These are phyloP conservation scores for Coturnix japonica DNA, from an alignment of 2,113 vertebrate genomes.

Conservation along the genomic window DNA sequence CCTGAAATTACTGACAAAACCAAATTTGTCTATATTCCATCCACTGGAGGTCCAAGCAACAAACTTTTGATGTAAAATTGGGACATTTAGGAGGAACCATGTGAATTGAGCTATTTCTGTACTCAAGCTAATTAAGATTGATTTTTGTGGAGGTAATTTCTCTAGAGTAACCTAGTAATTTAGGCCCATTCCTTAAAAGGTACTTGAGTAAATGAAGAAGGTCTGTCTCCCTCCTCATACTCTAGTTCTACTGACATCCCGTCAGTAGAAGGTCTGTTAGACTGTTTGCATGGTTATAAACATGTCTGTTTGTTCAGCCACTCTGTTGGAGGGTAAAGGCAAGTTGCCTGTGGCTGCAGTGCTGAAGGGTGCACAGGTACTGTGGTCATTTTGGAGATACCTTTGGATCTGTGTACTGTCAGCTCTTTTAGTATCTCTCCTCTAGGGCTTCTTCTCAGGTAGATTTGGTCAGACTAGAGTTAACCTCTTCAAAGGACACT, in stretches of 20 bases:
- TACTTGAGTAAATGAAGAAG: fast-evolving
- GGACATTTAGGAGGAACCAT: no score
- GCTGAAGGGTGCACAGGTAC: not conserved
- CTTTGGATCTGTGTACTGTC: not conserved
- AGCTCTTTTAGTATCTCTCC: not conserved
- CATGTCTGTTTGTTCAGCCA: not conserved
- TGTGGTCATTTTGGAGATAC: not conserved
- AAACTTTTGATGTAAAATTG: no score
- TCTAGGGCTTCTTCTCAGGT: not conserved
- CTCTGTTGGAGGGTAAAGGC: not conserved
- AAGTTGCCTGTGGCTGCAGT: not conserved
- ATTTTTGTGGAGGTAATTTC: not conserved
- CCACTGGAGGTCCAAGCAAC: no score
- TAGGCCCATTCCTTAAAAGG: not conserved
- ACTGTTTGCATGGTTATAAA: not conserved
- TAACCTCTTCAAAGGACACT: not conserved
- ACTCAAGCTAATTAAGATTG: no score
- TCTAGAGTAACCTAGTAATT: not conserved
- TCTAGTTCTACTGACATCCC: not conserved
- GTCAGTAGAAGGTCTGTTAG: not conserved
- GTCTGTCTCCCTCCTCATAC: not conserved
- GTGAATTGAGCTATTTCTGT: no score
- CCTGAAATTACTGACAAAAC: no score
- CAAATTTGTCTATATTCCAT: no score
- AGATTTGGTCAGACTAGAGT: not conserved